phyloP scores from a whole-genome alignment of 2,113 vertebrate genomes.

The Leptodactylus fuscus region DNA sequence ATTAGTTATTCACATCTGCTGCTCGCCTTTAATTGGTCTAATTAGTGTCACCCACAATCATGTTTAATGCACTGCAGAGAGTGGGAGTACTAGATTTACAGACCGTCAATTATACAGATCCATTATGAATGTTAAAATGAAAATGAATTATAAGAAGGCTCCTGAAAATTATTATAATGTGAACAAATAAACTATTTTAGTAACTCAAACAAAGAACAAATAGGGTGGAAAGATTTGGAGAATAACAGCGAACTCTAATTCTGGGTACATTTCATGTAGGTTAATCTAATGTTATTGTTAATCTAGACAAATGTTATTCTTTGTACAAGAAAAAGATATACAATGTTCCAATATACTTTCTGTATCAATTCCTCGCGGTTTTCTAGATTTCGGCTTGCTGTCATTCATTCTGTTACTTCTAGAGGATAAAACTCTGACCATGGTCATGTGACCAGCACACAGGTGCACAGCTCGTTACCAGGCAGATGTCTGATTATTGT shows the following conservation, averaged over 20 bases:
- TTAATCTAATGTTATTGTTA: no score
- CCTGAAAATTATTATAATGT: not conserved
- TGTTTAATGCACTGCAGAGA: slow-evolving; percentile 75
- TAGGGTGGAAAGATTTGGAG: not conserved
- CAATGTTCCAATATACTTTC: no score
- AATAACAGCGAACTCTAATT: not conserved
- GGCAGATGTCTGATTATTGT: no score
- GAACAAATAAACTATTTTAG: not conserved
- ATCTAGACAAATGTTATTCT: no score
- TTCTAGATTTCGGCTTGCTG: no score
- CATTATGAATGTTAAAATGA: slow-evolving; percentile 82
- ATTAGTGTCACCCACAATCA: slow-evolving; percentile 79
- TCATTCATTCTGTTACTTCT: no score
- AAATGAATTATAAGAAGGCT: slow-evolving; percentile 78
- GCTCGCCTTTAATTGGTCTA: slow-evolving; percentile 81
- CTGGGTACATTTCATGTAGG: not conserved
- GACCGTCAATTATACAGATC: slow-evolving; percentile 81
- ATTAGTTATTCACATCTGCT: slow-evolving; percentile 84
- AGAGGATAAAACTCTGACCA: no score
- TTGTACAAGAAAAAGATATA: no score
- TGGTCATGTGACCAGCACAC: no score
- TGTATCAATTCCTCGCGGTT: no score
- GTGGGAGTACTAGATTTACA: slow-evolving; percentile 80
- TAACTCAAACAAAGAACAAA: not conserved
- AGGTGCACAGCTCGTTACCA: no score